These are phyloP conservation scores for Centropus bengalensis DNA, from an alignment of 2,113 vertebrate genomes.

Conservation along the genomic window DNA sequence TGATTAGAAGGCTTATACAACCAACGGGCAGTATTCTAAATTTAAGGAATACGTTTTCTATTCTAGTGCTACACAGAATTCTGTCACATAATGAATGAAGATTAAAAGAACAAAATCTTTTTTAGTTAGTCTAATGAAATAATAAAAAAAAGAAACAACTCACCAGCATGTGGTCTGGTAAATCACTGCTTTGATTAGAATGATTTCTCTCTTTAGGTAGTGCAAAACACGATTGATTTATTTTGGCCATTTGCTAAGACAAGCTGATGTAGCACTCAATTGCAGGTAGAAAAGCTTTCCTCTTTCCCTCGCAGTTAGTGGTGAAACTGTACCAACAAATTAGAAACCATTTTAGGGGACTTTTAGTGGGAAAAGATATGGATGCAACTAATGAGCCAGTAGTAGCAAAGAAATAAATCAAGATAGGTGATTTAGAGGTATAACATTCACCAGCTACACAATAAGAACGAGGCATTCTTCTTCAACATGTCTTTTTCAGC, in stretches of 20 bases:
- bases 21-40: neutral
- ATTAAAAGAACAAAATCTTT: slow-evolving; percentile 3
- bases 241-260: slow-evolving; percentile 40
- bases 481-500: neutral
- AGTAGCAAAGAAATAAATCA: neutral
- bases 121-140: slow-evolving; percentile 11
- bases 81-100: slow-evolving; percentile 6
- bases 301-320: neutral
- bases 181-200: slow-evolving; percentile 36
- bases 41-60: neutral
- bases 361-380: slow-evolving; percentile 12
- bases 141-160: neutral
- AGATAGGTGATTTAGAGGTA: neutral
- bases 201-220: slow-evolving; percentile 47
- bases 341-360: slow-evolving; percentile 23
- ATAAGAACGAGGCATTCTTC: neutral
- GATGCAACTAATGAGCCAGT: slow-evolving; percentile 4
- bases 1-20: neutral
- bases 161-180: neutral
- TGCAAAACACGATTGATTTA: slow-evolving; percentile 38
- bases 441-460: neutral
- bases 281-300: neutral
- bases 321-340: slow-evolving; percentile 27
- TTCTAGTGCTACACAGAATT: neutral
- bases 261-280: slow-evolving; percentile 30